A percentile compares a stretch with the other conserved stretches of the same genome.
phyloP scores from a whole-genome alignment of 2,113 vertebrate genomes.

The Vombatus ursinus region DNA sequence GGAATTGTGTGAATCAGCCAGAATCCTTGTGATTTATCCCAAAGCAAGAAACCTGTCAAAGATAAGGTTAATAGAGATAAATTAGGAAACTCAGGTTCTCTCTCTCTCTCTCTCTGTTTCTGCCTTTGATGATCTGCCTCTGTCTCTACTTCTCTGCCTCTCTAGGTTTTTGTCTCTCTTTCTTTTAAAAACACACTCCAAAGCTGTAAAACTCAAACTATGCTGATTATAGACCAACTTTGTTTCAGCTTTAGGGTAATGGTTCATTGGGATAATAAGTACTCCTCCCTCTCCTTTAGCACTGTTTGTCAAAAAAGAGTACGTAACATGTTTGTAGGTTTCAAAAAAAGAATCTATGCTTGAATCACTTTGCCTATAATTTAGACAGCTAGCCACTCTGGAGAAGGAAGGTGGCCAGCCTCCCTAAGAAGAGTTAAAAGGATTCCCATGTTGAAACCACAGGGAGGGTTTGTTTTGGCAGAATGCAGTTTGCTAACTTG shows the following conservation, averaged over 20 bases:
- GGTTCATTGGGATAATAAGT: conserved; percentile 19
- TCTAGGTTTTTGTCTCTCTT: neutral
- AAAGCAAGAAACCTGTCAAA: conserved; percentile 88
- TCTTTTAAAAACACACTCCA: conserved; percentile 37
- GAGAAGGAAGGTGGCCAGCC: neutral
- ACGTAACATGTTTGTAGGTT: conserved; percentile 31
- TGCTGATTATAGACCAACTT: neutral
- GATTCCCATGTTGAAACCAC: conserved; percentile 44
- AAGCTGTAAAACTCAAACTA: conserved; percentile 9
- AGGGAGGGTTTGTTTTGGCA: conserved; percentile 68
- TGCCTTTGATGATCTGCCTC: neutral
- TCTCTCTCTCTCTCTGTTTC: neutral
- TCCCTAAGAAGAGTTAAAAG: conserved; percentile 27
- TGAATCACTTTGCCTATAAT: neutral
- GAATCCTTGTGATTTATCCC: conserved; percentile 91
- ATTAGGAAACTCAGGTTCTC: conserved; percentile 34
- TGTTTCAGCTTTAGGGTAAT: conserved; percentile 24
- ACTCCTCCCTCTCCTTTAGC: neutral
- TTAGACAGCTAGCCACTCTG: neutral
- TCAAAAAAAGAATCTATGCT: conserved; percentile 15
- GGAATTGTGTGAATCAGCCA: conserved; percentile 94
- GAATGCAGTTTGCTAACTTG: conserved; percentile 56
- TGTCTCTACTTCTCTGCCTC: neutral
- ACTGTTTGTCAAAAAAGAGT: neutral
- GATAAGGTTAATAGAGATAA: conserved; percentile 40